Conservation (phyloP, 2,888 invertebrate species). For the Glaucopsyche alexis region DNA sequence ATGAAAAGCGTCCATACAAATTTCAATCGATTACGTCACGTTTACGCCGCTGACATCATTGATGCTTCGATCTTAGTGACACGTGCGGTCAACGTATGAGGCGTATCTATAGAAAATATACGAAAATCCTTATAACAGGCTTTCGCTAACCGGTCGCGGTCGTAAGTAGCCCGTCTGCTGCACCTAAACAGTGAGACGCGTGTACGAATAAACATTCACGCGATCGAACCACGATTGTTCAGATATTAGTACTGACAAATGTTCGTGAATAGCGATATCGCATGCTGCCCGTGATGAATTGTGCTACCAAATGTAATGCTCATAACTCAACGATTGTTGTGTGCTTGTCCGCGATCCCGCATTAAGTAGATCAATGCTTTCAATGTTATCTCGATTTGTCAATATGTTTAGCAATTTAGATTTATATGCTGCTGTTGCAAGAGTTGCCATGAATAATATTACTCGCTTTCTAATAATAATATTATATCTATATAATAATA, state of each 20-base stretch:
- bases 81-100: no score
- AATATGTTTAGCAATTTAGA: constrained; percentile 17
- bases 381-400: constrained; percentile 18
- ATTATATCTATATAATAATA: no score
- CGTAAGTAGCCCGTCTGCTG: background rate
- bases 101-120: no score
- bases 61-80: no score
- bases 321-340: constrained; percentile 46
- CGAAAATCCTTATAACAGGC: no score
- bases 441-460: constrained; percentile 13
- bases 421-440: background rate
- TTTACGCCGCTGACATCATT: no score
- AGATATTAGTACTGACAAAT: constrained; percentile 66
- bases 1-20: no score
- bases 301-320: constrained; percentile 52
- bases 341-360: constrained; percentile 38
- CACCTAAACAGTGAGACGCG: constrained; percentile 40
- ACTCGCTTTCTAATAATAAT: no score
- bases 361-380: constrained; percentile 30
- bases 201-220: constrained; percentile 49
- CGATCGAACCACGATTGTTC: constrained; percentile 59
- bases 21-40: no score
- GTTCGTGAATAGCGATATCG: constrained; percentile 58
- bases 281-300: constrained; percentile 61
- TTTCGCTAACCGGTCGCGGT: background rate